A percentile compares a stretch with the other conserved stretches of the same genome.
These are phyloP conservation scores for Ptychadena robeensis DNA, from an alignment of 2,797 vertebrate genomes.

Conservation along the genomic window DNA sequence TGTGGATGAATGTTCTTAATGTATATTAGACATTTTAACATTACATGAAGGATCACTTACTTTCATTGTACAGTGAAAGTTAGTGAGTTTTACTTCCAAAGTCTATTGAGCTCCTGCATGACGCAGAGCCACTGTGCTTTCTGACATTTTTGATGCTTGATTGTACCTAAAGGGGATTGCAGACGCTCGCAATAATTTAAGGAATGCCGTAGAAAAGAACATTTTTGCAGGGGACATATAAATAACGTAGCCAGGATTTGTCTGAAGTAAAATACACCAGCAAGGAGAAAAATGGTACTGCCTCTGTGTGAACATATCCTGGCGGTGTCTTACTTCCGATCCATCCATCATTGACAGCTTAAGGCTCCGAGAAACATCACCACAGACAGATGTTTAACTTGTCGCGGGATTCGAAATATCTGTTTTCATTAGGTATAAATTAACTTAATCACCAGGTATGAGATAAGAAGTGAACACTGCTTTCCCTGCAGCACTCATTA, in stretches of 20 bases:
- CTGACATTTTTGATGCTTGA: slow-evolving; percentile 11
- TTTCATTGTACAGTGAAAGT: not conserved
- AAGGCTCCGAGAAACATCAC: slow-evolving; percentile 70
- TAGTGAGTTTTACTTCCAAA: not conserved
- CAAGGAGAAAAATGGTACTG: slow-evolving; percentile 57
- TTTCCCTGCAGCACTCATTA: slow-evolving; percentile 76
- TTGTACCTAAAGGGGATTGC: slow-evolving; percentile 19
- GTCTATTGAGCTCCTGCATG: not conserved
- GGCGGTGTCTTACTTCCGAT: slow-evolving; percentile 65
- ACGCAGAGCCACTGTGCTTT: not conserved
- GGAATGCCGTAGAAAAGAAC: slow-evolving; percentile 36
- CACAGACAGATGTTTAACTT: slow-evolving; percentile 73
- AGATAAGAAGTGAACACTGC: slow-evolving; percentile 75
- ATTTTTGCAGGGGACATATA: slow-evolving; percentile 63
- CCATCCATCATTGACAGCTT: slow-evolving; percentile 72
- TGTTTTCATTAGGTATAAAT: slow-evolving; percentile 80
- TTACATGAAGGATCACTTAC: not conserved
- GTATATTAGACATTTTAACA: not conserved
- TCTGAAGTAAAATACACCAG: slow-evolving; percentile 62
- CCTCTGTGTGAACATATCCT: not conserved
- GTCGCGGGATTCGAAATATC: slow-evolving; percentile 77
- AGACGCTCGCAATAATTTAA: not conserved
- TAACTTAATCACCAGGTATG: slow-evolving; percentile 81
- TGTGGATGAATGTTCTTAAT: too few relatives aligned
- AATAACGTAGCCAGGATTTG: slow-evolving; percentile 60